Percentiles rank a stretch among this genome's conserved stretches.
Evolutionary conservation across 2,797 vertebrate species (phyloP).

Genomic region (Anisognathus igniventris): DNA sequence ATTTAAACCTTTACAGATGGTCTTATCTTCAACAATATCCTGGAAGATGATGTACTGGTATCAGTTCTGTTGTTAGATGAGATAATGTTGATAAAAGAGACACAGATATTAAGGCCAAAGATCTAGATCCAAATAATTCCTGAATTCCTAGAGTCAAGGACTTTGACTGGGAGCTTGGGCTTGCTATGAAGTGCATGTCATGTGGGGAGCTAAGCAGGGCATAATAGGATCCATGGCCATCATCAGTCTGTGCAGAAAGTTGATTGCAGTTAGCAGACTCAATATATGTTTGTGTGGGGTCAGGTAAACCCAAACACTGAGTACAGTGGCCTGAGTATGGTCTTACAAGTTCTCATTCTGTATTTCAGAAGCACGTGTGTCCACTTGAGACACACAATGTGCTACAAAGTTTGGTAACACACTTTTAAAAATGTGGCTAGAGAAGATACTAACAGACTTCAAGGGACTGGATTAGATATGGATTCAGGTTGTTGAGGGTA

Average conservation of each 20-base stretch:
- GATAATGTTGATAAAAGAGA: neutral
- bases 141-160: neutral
- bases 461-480: neutral
- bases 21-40: neutral
- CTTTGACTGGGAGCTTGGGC: neutral
- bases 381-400: neutral
- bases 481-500: neutral
- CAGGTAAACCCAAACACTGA: neutral
- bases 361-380: neutral
- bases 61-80: neutral
- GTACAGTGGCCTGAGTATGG: neutral
- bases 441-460: neutral
- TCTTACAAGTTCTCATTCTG: neutral
- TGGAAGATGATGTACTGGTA: neutral
- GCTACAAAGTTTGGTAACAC: neutral
- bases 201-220: neutral
- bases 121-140: neutral
- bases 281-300: neutral
- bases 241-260: neutral
- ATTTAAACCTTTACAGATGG: neutral
- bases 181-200: neutral
- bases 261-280: neutral
- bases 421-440: neutral
- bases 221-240: neutral
- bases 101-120: neutral